Base-by-base conservation (phyloP, 1,140 invertebrate species). In the Popillia japonica region DNA sequence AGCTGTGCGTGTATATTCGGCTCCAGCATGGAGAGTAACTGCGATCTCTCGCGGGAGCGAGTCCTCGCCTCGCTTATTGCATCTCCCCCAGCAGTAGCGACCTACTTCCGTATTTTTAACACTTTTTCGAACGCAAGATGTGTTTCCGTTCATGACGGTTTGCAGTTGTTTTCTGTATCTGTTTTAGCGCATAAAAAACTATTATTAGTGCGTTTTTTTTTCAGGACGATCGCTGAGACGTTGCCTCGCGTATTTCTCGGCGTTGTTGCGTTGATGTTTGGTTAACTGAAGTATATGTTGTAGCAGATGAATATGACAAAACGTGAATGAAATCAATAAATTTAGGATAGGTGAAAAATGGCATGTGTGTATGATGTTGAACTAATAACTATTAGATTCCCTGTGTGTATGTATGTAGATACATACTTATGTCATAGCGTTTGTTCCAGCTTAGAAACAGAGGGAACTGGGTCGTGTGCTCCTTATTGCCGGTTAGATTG, bases 391-490 rank as follows among this genome's bases (percentile, higher is more conserved):
- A n/a, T n/a, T n/a, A n/a, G n/a, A n/a, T n/a, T n/a, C n/a, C n/a
- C n/a, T n/a, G n/a, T n/a, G n/a, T n/a, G n/a, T n/a, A n/a, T n/a
- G n/a, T n/a, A n/a, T n/a, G n/a, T n/a, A n/a, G n/a, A n/a, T n/a
- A n/a, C n/a, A n/a, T n/a, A n/a, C n/a, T n/a, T 34, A 34, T 34
- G 4, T 34, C 27, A 34, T 4, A 34, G 27, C 27, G 27, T 34
- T 34, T 34, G 27, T 40, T n/a, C 48, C 10, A 84, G 83, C 83
- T 83, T 85, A 86, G 84, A 86, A 85, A 85, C 83, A 81, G 80
- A 82, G 81, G 82, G 83, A 86, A 84, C 84, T 86, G 82, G 85
- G 85, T 86, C 85, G 84, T 83, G 85, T 85, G 83, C 85, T 86
- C 85, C 85, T 86, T 86, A 83, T 68, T 68, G 61, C 61, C 61